A percentile compares a stretch with the other conserved stretches of the same genome.
Conservation (phyloP, 2,888 invertebrate genomes). For the Nysson spinosus region DNA sequence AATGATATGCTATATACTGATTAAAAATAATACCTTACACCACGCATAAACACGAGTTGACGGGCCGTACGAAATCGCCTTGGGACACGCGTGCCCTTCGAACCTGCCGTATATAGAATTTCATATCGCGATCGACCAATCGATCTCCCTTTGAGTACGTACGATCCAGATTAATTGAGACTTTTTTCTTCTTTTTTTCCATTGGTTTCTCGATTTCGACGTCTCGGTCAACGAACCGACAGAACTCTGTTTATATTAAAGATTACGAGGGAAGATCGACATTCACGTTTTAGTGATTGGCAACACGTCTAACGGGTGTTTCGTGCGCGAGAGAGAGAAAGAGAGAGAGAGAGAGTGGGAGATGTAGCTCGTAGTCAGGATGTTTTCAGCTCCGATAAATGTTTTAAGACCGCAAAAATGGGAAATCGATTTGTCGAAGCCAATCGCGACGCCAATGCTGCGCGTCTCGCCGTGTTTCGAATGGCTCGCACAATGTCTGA, state of each 20-base stretch:
- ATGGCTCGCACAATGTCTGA: conserved; percentile 63
- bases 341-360: conserved; percentile 2
- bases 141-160: conserved; percentile 12
- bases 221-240: not conserved
- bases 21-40: conserved; percentile 67
- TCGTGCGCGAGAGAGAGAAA: conserved; percentile 13
- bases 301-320: conserved; percentile 22
- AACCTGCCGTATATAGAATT: conserved; percentile 8
- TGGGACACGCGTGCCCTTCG: conserved; percentile 41
- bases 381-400: not conserved
- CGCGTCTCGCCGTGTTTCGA: conserved; percentile 57
- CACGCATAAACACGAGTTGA: conserved; percentile 64
- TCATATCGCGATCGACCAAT: conserved; percentile 18
- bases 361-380: conserved; percentile 10
- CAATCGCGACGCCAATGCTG: conserved; percentile 17
- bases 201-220: not conserved
- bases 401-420: not conserved
- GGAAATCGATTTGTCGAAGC: conserved; percentile 23
- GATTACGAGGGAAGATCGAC: conserved; percentile 24
- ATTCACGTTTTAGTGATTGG: conserved; percentile 69
- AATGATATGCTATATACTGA: conserved; percentile 72
- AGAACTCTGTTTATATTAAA: not conserved
- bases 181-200: not conserved
- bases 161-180: not conserved
- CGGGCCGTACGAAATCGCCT: conserved; percentile 47